Evolutionary conservation across 1,140 invertebrate species (phyloP), one percentile per base, ranked within the genome.

Genomic region (Halyomorpha halys): DNA sequence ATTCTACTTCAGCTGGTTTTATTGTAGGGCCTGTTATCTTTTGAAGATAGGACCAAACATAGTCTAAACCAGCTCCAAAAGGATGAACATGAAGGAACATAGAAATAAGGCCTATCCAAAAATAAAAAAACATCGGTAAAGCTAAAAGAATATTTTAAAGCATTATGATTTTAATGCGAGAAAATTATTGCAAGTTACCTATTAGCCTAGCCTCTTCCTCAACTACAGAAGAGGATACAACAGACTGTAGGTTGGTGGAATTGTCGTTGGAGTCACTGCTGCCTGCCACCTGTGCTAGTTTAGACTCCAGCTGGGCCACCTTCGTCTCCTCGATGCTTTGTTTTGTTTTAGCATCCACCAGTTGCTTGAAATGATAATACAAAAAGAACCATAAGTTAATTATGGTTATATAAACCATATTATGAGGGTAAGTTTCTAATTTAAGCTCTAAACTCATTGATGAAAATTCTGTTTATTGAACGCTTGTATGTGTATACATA

Each of bases 1-100:
- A 78, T 75, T 91, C 87, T 8, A 92, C 81, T 70, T 91, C 86
- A 51, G 81, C 82, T 1, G 83, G 80, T 68, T 81, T 79, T 16
- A 88, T 73, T 64, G 78, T 78, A 3, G 83, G 78, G 4, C 34
- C 34, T 59, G 86, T 82, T 64, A 89, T 78, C 76, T 87, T 88
- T 72, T 85, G 84, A 59, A 92, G 79, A 74, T 90, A 92, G 5
- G 85, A 90, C 82, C 86, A 89, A 68, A 93, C 82, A 71, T 90
- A 90, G 73, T 91, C 89, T 4, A 90, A 79, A 64, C 86, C 87
- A 2, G 89, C 89, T 49, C 90, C 90, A 72, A 89, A 87, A 0
- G 90, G 91, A 78, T 94, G 90, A 51, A 93, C 86, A 72, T 92
- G 86, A 34, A 93, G 79, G 76, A 91, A 93, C 44, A 87, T 86